Base-by-base conservation (phyloP, 1,140 invertebrate genomes). In the Zaprionus vittiger region DNA sequence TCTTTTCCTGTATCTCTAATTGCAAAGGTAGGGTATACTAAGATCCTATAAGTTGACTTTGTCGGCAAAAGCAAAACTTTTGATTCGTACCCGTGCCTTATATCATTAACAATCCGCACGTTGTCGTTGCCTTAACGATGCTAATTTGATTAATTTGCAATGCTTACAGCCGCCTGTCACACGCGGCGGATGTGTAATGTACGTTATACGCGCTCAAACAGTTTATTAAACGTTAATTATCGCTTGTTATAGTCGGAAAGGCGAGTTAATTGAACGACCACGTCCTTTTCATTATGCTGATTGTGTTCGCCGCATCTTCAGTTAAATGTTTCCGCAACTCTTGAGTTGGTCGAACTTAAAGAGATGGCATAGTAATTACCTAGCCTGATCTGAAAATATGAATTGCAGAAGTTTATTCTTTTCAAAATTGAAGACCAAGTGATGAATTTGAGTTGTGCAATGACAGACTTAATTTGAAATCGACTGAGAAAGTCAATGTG, bases 161-260 rank as follows among this genome's bases (percentile, higher is more conserved):
- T 75, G 81, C 69, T 64, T 72, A 17, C 57, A 47, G 41, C 20
- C n/a, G 20, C 44, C 31, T 49, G 69, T 79, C 77, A 74, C 79
- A 90, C 85, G 73, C 74, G 82, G 68, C 85, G 86, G 73, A 80
- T 91, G 72, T 77, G 79, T 89, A 85, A 90, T 85, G 69, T 66
- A 26, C 65, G 65, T 73, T 67, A 63, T 64, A 56, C 59, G 56
- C 47, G 67, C 41, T 64, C 54, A 72, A 75, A 80, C 81, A 80
- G 85, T 90, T 90, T 90, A 90, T 90, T 80, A 90, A 90, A 80
- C 79, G 67, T 90, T 90, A 90, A 90, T 90, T 91, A 90, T 65
- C 70, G 83, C 79, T 63, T 87, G 80, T 89, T 90, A 85, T 89
- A 90, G 76, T 54, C 67, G 44, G 68, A 52, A 60, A 67, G 66